These are phyloP conservation scores for Argopecten irradians DNA, from an alignment of 1,140 invertebrate genomes.

Conservation along the genomic window DNA sequence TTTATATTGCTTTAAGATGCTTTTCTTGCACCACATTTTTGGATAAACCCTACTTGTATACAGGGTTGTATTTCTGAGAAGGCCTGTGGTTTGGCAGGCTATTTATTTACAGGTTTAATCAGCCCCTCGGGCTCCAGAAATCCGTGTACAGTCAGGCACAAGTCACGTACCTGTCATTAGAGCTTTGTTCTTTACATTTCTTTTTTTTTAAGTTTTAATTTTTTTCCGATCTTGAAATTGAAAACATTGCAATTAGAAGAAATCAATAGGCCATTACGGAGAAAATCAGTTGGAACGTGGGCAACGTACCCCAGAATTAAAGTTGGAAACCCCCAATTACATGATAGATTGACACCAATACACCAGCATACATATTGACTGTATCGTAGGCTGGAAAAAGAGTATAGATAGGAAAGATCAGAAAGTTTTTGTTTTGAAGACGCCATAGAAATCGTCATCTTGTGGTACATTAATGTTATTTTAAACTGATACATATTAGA, in stretches of 20 bases:
- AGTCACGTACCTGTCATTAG: not conserved
- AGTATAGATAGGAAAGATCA: not conserved
- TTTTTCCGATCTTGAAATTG: not conserved
- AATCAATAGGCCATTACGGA: not conserved
- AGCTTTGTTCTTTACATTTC: not conserved
- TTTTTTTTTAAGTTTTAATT: not conserved
- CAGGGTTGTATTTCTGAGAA: not conserved
- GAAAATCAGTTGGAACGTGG: not conserved
- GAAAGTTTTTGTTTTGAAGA: not conserved
- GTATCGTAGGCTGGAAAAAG: not conserved
- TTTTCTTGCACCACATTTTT: not conserved
- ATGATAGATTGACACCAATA: not conserved
- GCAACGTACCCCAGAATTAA: not conserved
- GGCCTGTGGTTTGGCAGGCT: not conserved
- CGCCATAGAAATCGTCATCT: not conserved
- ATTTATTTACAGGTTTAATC: not conserved
- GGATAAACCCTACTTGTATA: not conserved
- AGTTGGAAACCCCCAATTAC: not conserved
- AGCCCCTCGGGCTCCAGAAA: not conserved
- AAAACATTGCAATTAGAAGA: constrained; percentile 18
- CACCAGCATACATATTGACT: not conserved
- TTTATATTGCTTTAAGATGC: not conserved
- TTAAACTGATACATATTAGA: not conserved
- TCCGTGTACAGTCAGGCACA: not conserved
- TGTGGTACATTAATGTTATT: not conserved